Percentiles rank a stretch among this genome's conserved stretches.
phyloP scores from a whole-genome alignment of 2,888 invertebrate species.

The Habroteleia sp. region DNA sequence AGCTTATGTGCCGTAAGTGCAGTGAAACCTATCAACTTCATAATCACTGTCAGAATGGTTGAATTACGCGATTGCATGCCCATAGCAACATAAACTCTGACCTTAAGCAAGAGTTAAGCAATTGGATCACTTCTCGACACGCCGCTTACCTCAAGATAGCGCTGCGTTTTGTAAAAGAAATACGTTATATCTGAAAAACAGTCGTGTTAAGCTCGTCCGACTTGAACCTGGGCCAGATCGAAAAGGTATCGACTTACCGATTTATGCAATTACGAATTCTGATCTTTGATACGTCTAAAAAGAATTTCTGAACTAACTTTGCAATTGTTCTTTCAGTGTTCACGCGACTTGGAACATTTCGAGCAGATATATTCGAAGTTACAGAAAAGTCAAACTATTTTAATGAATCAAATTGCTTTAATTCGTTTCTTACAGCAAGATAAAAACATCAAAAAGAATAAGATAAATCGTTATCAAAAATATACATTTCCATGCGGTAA shows the following conservation, averaged over 20 bases:
- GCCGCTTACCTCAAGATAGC: slow-evolving; percentile 71
- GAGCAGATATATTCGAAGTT: no score
- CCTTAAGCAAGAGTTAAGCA: slow-evolving; percentile 68
- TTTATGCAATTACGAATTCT: no score
- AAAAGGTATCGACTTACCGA: slow-evolving; percentile 48
- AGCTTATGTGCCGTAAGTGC: slow-evolving; percentile 81
- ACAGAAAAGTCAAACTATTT: no score
- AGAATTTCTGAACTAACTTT: no score
- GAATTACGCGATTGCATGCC: slow-evolving; percentile 55
- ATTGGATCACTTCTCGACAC: slow-evolving; percentile 71
- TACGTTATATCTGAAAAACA: slow-evolving; percentile 67
- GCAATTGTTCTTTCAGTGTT: no score
- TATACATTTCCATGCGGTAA: no score
- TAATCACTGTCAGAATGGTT: slow-evolving; percentile 55
- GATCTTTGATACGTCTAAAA: no score
- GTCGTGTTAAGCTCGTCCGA: slow-evolving; percentile 30
- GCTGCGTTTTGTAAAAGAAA: slow-evolving; percentile 60
- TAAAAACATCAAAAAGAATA: no score
- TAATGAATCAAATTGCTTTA: no score
- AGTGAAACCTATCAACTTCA: slow-evolving; percentile 56
- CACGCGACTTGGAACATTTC: no score
- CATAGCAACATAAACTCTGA: slow-evolving; percentile 73
- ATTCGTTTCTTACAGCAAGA: no score
- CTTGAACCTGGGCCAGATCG: slow-evolving; percentile 30
- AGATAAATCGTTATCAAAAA: no score